A percentile compares a stretch with the other conserved stretches of the same genome.
phyloP scores from a whole-genome alignment of 2,113 vertebrate species.

The Hypomesus transpacificus region DNA sequence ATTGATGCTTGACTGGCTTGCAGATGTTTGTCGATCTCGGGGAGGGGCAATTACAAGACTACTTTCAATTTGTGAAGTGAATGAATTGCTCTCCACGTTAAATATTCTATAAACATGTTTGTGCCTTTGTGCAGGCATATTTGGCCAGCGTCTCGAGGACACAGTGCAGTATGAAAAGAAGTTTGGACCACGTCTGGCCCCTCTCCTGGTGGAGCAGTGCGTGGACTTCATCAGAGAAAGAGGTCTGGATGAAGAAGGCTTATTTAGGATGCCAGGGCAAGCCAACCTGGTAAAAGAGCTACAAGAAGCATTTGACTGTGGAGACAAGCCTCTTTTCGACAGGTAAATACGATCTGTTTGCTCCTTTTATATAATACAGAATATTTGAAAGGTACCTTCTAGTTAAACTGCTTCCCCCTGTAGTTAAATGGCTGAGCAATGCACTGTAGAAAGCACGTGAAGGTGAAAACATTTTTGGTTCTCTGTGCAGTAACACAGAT shows the following conservation, averaged over 20 bases:
- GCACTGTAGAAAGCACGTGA: neutral
- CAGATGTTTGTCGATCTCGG: too few species aligned
- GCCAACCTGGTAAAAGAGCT: slow-evolving; percentile 93
- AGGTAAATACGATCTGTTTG: slow-evolving; percentile 65
- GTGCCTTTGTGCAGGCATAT: slow-evolving; percentile 78
- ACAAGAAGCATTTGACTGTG: slow-evolving; percentile 91
- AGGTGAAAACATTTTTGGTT: neutral
- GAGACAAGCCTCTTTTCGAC: slow-evolving; percentile 92
- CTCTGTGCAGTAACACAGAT: slow-evolving; percentile 83
- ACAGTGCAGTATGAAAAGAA: slow-evolving; percentile 84
- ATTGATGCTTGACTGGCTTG: neutral
- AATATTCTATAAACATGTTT: neutral
- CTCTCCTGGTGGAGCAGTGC: slow-evolving; percentile 91
- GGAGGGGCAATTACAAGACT: neutral
- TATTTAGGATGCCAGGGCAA: slow-evolving; percentile 93
- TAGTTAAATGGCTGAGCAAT: neutral
- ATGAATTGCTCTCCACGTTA: neutral
- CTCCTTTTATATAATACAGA: neutral
- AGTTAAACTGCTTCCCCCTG: neutral
- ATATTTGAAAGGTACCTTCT: neutral
- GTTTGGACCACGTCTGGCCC: slow-evolving; percentile 83
- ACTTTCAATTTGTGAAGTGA: neutral
- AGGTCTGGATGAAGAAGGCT: slow-evolving; percentile 89
- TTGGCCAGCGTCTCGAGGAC: slow-evolving; percentile 91
- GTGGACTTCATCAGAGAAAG: slow-evolving; percentile 91